Percentiles rank a stretch among this genome's conserved stretches.
These are phyloP conservation scores for Gulo gulo DNA, from an alignment of 2,113 vertebrate genomes.

Conservation along the genomic window DNA sequence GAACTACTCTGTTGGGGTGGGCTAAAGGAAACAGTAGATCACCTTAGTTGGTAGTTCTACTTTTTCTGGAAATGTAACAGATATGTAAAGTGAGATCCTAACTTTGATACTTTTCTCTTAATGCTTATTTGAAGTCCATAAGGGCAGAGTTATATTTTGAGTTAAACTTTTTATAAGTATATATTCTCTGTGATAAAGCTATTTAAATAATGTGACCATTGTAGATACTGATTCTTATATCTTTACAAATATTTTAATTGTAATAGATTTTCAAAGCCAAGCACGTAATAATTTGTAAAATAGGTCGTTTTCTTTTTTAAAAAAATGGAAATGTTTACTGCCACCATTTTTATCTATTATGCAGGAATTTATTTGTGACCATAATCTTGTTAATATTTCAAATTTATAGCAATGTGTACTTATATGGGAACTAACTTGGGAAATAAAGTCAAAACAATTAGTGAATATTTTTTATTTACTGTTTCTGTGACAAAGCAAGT, in stretches of 20 bases:
- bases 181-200: constrained; percentile 17
- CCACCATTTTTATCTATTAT: constrained; percentile 23
- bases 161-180: not conserved
- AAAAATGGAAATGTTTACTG: constrained; percentile 3
- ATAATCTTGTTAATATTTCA: constrained; percentile 18
- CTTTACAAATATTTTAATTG: constrained; percentile 38
- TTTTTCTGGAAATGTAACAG: constrained; percentile 18
- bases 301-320: constrained; percentile 20
- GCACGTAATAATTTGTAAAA: not conserved
- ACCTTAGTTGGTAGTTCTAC: not conserved
- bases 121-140: not conserved
- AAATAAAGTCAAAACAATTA: constrained; percentile 34
- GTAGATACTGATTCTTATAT: not conserved
- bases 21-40: constrained; percentile 4
- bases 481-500: constrained; percentile 1
- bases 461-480: constrained; percentile 29
- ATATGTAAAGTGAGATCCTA: not conserved
- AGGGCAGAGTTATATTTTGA: not conserved
- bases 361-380: constrained; percentile 6
- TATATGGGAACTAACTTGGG: not conserved
- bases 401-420: not conserved
- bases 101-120: not conserved
- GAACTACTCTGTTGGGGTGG: constrained; percentile 48
- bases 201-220: constrained; percentile 23
- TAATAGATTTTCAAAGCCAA: constrained; percentile 42